phyloP scores from a whole-genome alignment of 2,888 invertebrate species.

The Aphrophora alni region DNA sequence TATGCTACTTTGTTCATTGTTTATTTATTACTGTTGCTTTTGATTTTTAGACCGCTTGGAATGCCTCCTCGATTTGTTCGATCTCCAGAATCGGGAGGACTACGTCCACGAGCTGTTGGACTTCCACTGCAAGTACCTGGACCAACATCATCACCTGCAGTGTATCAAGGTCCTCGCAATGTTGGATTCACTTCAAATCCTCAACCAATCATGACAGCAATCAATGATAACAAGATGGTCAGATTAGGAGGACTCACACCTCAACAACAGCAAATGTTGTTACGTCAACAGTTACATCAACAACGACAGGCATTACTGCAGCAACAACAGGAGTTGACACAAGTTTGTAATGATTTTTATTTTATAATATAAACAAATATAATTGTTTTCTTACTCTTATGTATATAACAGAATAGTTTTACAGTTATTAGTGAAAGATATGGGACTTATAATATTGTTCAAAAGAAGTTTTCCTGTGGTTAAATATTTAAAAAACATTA shows the following conservation, averaged over 20 bases:
- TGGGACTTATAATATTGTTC: too few relatives aligned
- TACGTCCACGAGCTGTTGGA: conserved; percentile 51
- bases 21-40: too few relatives aligned
- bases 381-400: too few relatives aligned
- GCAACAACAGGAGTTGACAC: conserved; percentile 44
- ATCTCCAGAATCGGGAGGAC: conserved; percentile 54
- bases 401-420: too few relatives aligned
- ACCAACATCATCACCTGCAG: conserved; percentile 35
- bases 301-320: conserved; percentile 44
- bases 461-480: too few relatives aligned
- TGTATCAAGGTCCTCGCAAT: conserved; percentile 44
- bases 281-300: conserved; percentile 53
- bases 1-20: too few relatives aligned
- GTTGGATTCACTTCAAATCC: conserved; percentile 30
- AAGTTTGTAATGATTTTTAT: background rate
- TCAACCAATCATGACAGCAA: conserved; percentile 30
- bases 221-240: background rate
- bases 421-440: too few relatives aligned
- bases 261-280: conserved; percentile 56
- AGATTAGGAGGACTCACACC: conserved; percentile 42
- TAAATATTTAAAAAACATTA: too few relatives aligned
- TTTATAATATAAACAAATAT: too few relatives aligned
- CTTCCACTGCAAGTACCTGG: conserved; percentile 41
- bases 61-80: conserved; percentile 58
- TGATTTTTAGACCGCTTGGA: conserved; percentile 46